Base-by-base conservation (phyloP, 2,888 invertebrate genomes). In the Brachyptera risi region DNA sequence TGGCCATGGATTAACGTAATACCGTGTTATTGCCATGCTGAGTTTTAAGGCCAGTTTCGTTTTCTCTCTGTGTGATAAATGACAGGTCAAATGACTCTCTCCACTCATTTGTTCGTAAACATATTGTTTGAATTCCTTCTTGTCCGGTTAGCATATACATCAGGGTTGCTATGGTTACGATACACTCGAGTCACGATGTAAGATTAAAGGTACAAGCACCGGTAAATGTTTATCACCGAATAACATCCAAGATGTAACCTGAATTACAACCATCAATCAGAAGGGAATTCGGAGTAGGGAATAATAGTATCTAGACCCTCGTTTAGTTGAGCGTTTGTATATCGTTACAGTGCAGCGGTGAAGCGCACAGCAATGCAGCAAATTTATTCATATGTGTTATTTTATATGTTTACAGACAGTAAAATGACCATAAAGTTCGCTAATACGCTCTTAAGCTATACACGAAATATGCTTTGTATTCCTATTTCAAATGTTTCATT, bases 41-140 rank as follows among this genome's bases (percentile, higher is more conserved):
- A 51, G 51, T 51, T 54, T 54, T 54, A 4, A 37, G 54, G 21
- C 54, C 37, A 13, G 15, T 54, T 54, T 21, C 40, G 7, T 47
- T 17, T 21, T 42, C 42, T 15, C 42, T n/a, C 19, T 15, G 31
- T 26, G 17, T 54, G 54, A 54, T 54, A 54, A 54, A 54, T 54
- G 35, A 35, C 37, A 21, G n/a, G 54, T 35, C 54, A 31, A 17
- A 15, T 35, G 51, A 31, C 54, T 37, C 21, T 7, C 54, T 15
- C 19, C 17, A 31, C 15, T 23, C 54, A 54, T 54, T 54, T 54
- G 54, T 54, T 54, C 21, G 54, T 17, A n/a, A 54, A 35, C 37
- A 37, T 37, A 54, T 54, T 54, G 37, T n/a, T 37, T 31, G 35
- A 54, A 54, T 54, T 54, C 54, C 37, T 54, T 54, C 54, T 37